Evolutionary conservation across 2,113 vertebrate species (phyloP), one percentile per base, ranked within the genome.

Genomic region (Crotophaga sulcirostris): DNA sequence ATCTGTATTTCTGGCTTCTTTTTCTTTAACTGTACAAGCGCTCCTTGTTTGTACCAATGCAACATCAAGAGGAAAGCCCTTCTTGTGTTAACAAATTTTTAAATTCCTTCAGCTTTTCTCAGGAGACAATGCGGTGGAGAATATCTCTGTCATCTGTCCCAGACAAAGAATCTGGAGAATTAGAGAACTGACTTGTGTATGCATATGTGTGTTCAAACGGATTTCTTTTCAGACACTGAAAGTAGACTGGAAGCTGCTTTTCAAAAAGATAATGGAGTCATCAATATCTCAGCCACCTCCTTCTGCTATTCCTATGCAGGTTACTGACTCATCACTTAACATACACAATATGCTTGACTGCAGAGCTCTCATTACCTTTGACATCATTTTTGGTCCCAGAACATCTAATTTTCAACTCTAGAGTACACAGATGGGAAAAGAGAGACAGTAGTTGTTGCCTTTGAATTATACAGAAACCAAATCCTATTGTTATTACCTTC

Each of bases 311-410:
- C 94, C 94, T 95, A 95, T 95, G 95, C 86, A 94, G 94, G 96
- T 96, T 89, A 94, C 78, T 96, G 96, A 96, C 87, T 97, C 96
- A 97, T 81, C 69, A 80, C 90, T 94, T 88, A 96, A 89, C 94
- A 97, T 76, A 93, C 97, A 95, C 80, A 89, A 68, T 44, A 4
- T 75, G 38, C 23, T 83, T 95, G 83, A 94, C 85, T 56, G 87
- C 94, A 93, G 94, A 96, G 73, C 96, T 94, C 96, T 97, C 90
- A 93, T 95, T 97, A 97, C 97, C 89, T 97, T 94, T 97, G 97
- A 95, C 91, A 95, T 94, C 95, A 83, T 93, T 95, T 97, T 97
- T 79, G 90, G 94, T 96, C 95, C 89, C 96, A 87, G 94, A 97
- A 97, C 92, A 96, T 95, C 93, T 97, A 90, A 98, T 96, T 97